Percentiles rank a stretch among this genome's conserved stretches.
These are phyloP conservation scores for Callopanchax toddi DNA, from an alignment of 2,113 vertebrate genomes.

Conservation along the genomic window DNA sequence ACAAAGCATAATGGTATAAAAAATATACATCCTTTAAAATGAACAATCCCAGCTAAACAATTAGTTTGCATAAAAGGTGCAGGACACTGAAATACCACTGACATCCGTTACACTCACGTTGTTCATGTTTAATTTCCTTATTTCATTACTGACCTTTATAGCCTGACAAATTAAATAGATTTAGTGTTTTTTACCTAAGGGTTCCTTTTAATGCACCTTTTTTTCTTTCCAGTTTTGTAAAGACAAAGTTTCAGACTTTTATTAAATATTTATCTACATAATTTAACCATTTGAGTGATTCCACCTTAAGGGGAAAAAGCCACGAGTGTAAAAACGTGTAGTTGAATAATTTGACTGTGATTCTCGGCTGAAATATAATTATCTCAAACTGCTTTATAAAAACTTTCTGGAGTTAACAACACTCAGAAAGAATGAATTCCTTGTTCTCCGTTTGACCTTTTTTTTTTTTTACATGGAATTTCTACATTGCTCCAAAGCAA, in stretches of 20 bases:
- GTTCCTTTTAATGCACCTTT: too few relatives aligned
- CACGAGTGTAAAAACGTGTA: neutral
- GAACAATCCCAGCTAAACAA: too few relatives aligned
- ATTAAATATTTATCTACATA: neutral
- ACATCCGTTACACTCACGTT: too few relatives aligned
- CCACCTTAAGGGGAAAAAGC: neutral
- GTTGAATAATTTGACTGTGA: neutral
- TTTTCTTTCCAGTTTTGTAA: neutral
- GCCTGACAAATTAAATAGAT: neutral
- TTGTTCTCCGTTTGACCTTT: constrained; percentile 37
- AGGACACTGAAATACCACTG: too few relatives aligned
- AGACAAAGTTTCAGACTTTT: neutral
- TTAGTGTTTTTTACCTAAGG: neutral
- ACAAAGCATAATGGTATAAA: too few relatives aligned
- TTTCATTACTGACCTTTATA: neutral
- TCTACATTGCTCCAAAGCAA: constrained; percentile 9
- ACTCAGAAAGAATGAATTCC: constrained; percentile 21
- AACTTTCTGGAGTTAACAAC: neutral
- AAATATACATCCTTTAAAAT: too few relatives aligned
- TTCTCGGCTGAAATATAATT: too few relatives aligned
- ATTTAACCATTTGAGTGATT: neutral
- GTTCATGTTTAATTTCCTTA: too few relatives aligned
- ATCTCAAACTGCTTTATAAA: neutral
- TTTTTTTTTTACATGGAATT: constrained; percentile 37
- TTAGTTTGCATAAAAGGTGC: too few relatives aligned